Base-by-base conservation (phyloP, 2,797 vertebrate species). In the Neoniphon sammara region DNA sequence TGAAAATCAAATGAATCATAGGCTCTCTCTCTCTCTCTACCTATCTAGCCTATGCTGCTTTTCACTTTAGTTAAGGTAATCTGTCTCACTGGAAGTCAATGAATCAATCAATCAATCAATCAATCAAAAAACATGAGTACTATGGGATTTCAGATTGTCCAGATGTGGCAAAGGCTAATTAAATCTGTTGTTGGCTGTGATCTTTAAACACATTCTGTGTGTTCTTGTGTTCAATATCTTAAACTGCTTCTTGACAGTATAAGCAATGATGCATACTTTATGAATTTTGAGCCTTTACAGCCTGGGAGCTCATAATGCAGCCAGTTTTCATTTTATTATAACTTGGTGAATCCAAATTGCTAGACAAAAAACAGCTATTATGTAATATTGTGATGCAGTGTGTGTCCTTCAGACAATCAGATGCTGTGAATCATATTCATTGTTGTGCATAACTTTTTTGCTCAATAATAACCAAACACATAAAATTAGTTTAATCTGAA, bases 401-500 rank as follows among this genome's bases (percentile, higher is more conserved):
- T 52, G 20, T 52, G 20, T 52, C 49, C 49, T 52, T 52, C 1
- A 52, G 47, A 50, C 47, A 50, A n/a, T 39, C 2, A 50, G 5
- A 34, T 54, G 7, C 27, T 66, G 20, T 46, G 5, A 34, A 9
- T 3, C 4, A 18, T 18, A 30, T 56, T 56, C 9, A 59, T 1
- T 49, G 14, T 49, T 39, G 15, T 36, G 18, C 36, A 34, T 1
- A 36, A 36, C 25, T 11, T 52, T 21, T 67, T 11, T 23, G 68
- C 54, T 44, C 1, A 79, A 4, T 11, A 17, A 85, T 1, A 47
- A 67, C 0, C 25, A 83, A 76, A 52, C 25, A 82, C 34, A 66
- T 50, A 70, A 66, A 11, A 50, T 65, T 34, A 80, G 86, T 92
- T 91, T 87, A 90, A 90, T 80, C 75, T 62, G 84, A 92, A 86